Base-by-base conservation (phyloP, 2,888 invertebrate species). In the Epiblema foenella region DNA sequence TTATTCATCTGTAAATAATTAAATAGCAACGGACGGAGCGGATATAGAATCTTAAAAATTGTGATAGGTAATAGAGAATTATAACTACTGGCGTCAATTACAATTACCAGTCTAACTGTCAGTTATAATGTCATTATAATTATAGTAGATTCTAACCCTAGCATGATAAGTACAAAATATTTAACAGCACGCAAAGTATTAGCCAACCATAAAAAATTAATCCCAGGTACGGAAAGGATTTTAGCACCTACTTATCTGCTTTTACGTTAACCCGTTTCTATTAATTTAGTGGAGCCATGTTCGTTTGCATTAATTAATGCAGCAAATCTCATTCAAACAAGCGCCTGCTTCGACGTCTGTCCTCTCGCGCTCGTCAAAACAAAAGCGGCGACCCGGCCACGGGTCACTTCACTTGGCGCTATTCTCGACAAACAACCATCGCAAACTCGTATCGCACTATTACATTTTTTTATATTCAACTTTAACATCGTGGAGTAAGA, bases 281-380 rank as follows among this genome's bases (percentile, higher is more conserved):
- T 64, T 54, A 54, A 64, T 20, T 54, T 64, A 39, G 52, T 39
- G 37, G 51, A 1, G 33, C 63, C 46, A 46, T 33, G 64, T 54
- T 51, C 52, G 63, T 56, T 58, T 65, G 56, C 59, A 64, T 73
- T 71, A 71, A 71, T 73, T 68, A 73, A 75, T 62, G 57, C 72
- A 39, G 72, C 69, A 49, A 42, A 60, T 74, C 29, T 57, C 63
- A 63, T 65, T 42, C 42, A 66, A 66, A 73, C 70, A 75, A 70
- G 79, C 74, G 69, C 69, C 68, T 75, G 76, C 77, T 79, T 78
- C 77, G 76, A 74, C 77, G 75, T 77, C 77, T 77, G 75, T 76
- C 79, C 78, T 64, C 64, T 64, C 76, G 79, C 39, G 42, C 74
- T 75, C 74, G 77, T 76, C 77, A 79, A 78, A 80, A 79, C 76